Evolutionary conservation across 2,113 vertebrate genomes (phyloP), one percentile per base, ranked within the genome.

Genomic region (Oncorhynchus nerka): DNA sequence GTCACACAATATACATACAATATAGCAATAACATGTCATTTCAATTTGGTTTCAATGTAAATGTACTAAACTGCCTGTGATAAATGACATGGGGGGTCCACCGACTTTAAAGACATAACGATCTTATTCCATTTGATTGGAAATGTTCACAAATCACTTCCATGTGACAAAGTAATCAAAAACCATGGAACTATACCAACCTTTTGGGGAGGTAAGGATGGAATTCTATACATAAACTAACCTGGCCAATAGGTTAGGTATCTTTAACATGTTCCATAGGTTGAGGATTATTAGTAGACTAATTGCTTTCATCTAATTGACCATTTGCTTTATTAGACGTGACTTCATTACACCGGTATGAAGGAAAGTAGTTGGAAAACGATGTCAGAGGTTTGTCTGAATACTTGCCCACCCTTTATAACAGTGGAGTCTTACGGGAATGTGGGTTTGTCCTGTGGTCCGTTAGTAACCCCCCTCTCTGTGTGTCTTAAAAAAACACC

Each of bases 371-470:
- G 75, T 79, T 80, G 61, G 79, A 62, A 62, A 62, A 62, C 76
- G 73, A 70, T 78, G 86, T 81, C 79, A 70, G 78, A 77, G 16
- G 79, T 84, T 79, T 75, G 75, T 78, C 45, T 81, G 57, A 86
- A 82, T 78, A 77, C 83, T 84, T 89, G 83, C 82, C 82, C 87
- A 77, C 84, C 81, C 8, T 48, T 83, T 84, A 82, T 55, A 88
- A 89, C 81, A 87, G 81, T 48, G 87, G 84, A 90, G 89, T 81
- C 85, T 93, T 90, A 84, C 92, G 92, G 92, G 94, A 94, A 93
- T 93, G 90, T 87, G 84, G 95, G 90, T 91, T 92, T 92, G 91
- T 92, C 90, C 91, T 93, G 88, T 85, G 90, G 88, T 88, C 92
- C 88, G 83, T 89, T 87, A 73, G 91, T 86, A 90, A 86, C 90